Base-by-base conservation (phyloP, 2,888 invertebrate species). In the Drosophila hamatofila region DNA sequence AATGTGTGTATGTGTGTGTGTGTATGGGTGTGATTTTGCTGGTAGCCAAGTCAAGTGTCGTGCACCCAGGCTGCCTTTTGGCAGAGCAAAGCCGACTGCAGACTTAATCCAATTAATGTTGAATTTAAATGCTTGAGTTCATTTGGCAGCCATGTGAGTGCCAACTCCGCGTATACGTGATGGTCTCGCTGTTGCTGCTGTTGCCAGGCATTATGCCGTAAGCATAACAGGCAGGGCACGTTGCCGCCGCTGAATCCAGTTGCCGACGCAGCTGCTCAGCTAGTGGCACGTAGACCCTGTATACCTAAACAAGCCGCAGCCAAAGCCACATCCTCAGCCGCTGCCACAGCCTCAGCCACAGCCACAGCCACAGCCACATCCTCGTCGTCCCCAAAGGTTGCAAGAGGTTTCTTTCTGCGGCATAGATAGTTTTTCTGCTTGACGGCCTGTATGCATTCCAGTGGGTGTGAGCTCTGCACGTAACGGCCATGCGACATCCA, bases 91-190 rank as follows among this genome's bases (percentile, higher is more conserved):
- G 65, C 71, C 68, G 72, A 65, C 72, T 80, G 55, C 77, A 77
- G 76, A 77, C 80, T 81, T 90, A 88, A 89, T 90, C 88, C 83
- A 89, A 89, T 89, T 89, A 89, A 88, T 82, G 81, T 81, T 66
- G 79, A 82, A 88, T 82, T 88, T 83, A 83, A 84, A 88, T 85
- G 85, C 81, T 84, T 69, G 76, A 80, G 78, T 79, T 80, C 68
- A 72, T 80, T 86, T 77, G 75, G 41, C 61, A 63, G 66, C 75
- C 62, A 55, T 74, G 56, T 57, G 56, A 71, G 56, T 46, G 48
- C 42, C 59, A 63, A 49, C 37, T 37, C n/a, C 33, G 39, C 41
- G 33, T 42, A 27, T 37, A 71, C 56, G 49, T 59, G 44, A 33
- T 37, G 35, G 23, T 46, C 18, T 3, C 14, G 41, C 4, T 55